A percentile compares a stretch with the other conserved stretches of the same genome.
Conservation (phyloP, 2,888 invertebrate species). For the Blera fallax region DNA sequence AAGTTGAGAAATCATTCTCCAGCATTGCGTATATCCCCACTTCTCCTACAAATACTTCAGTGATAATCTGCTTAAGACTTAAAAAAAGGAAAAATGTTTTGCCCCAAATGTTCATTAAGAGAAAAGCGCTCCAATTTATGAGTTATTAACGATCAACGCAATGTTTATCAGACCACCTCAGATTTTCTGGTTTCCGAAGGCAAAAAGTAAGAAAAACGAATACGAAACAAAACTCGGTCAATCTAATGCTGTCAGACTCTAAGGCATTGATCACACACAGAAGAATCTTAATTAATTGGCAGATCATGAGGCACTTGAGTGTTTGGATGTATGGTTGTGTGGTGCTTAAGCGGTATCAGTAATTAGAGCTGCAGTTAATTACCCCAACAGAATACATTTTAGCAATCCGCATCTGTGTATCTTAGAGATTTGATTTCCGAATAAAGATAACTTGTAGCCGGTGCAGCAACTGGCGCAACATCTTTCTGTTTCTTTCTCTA, state of each 20-base stretch:
- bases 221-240: conserved; percentile 60
- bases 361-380: conserved; percentile 67
- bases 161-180: conserved; percentile 49
- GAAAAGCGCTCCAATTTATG: conserved; percentile 46
- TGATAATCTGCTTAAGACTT: neutral
- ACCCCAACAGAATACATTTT: conserved; percentile 37
- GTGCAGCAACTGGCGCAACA: conserved; percentile 16
- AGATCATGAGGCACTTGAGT: conserved; percentile 48
- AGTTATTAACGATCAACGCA: conserved; percentile 41
- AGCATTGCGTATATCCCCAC: neutral
- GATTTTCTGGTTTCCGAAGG: neutral
- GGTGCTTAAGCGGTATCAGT: conserved; percentile 27
- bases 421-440: conserved; percentile 13
- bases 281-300: conserved; percentile 62
- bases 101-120: conserved; percentile 36
- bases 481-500: neutral
- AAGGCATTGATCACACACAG: conserved; percentile 45
- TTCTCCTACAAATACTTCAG: neutral
- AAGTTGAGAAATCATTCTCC: neutral
- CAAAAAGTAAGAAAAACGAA: neutral
- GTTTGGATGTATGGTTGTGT: neutral
- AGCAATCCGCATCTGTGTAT: conserved; percentile 11
- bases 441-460: conserved; percentile 15
- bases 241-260: conserved; percentile 52
- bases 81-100: neutral